Evolutionary conservation across 2,113 vertebrate species (phyloP).

Genomic region (Zonotrichia leucophrys): DNA sequence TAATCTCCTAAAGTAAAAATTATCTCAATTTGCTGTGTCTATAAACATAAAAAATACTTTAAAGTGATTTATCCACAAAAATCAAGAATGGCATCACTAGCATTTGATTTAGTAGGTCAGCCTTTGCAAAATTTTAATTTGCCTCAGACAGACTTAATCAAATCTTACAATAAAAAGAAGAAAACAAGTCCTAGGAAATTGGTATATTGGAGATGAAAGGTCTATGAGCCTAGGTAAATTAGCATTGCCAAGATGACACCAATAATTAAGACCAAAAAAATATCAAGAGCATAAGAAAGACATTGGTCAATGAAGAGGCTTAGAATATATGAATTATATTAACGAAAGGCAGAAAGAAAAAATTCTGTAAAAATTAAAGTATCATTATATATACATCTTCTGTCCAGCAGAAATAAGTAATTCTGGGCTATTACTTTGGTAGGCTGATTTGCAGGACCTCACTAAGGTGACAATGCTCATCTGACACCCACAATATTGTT

Average conservation of each 20-base stretch:
- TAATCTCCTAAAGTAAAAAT: neutral
- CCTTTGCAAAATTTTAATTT: neutral
- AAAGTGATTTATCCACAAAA: neutral
- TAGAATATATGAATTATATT: neutral
- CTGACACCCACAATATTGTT: neutral
- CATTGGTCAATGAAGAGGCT: neutral
- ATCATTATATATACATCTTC: neutral
- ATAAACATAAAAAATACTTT: neutral
- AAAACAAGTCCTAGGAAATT: neutral
- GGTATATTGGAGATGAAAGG: neutral
- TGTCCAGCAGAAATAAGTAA: neutral
- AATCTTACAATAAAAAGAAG: neutral
- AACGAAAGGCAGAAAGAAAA: neutral
- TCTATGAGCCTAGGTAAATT: neutral
- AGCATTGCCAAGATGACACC: fast-evolving
- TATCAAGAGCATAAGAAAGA: neutral
- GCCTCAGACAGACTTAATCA: neutral
- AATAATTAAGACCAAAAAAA: neutral
- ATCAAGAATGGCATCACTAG: neutral
- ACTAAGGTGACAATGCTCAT: neutral
- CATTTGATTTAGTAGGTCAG: neutral
- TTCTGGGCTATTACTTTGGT: neutral
- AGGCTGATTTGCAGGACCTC: neutral
- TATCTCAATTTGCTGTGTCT: neutral
- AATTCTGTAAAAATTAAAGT: neutral